Percentiles rank a stretch among this genome's conserved stretches.
phyloP scores from a whole-genome alignment of 2,888 invertebrate species.

The Danaus chrysippus region DNA sequence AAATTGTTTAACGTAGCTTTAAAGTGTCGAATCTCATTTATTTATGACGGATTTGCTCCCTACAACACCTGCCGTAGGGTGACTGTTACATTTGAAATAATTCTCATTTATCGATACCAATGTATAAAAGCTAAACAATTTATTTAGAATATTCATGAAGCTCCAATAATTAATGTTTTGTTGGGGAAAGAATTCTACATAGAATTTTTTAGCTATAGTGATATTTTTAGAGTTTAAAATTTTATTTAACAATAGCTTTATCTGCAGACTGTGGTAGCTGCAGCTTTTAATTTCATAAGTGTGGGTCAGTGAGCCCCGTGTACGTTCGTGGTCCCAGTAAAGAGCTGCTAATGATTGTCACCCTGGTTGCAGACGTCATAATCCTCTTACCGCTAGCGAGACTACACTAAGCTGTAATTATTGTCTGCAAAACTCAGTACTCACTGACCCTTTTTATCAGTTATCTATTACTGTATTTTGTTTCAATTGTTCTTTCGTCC shows the following conservation, averaged over 20 bases:
- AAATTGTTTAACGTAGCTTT: slow-evolving; percentile 55
- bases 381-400: slow-evolving; percentile 49
- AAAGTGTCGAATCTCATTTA: slow-evolving; percentile 70
- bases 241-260: too few relatives aligned
- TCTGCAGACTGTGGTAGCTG: too few relatives aligned
- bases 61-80: slow-evolving; percentile 54
- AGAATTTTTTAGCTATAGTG: too few relatives aligned
- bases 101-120: too few relatives aligned
- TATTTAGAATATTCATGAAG: too few relatives aligned
- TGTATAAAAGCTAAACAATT: too few relatives aligned
- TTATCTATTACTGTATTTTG: slow-evolving; percentile 29
- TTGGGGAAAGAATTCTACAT: too few relatives aligned
- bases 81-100: slow-evolving; percentile 12
- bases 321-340: not conserved
- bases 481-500: slow-evolving; percentile 7
- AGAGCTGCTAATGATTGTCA: slow-evolving; percentile 30
- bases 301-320: not conserved
- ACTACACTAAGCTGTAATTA: slow-evolving; percentile 52
- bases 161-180: too few relatives aligned
- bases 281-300: too few relatives aligned
- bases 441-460: slow-evolving; percentile 42
- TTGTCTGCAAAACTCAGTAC: slow-evolving; percentile 40
- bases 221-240: too few relatives aligned
- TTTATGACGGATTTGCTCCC: slow-evolving; percentile 65
- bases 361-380: slow-evolving; percentile 42